Base-by-base conservation (phyloP, 2,888 invertebrate genomes). In the Microctonus hyperodae region DNA sequence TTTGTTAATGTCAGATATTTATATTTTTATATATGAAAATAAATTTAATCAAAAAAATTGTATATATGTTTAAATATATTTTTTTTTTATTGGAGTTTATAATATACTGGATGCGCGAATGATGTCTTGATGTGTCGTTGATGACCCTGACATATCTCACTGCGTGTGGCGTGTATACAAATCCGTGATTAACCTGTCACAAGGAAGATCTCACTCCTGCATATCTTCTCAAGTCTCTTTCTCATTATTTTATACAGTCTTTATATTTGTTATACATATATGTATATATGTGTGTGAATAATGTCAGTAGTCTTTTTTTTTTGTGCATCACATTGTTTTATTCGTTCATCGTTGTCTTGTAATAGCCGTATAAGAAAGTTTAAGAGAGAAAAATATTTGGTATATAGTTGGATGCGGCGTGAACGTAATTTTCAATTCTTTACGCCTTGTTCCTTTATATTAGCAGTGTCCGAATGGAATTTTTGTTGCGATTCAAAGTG, bases 71-170 rank as follows among this genome's bases (percentile, higher is more conserved):
- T 16, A 20, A 35, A 23, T 37, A 58, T 58, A 37, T 58, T 16
- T 22, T 13, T 23, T 40, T 58, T 59, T 56, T n/a, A n/a, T n/a
- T n/a, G n/a, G n/a, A n/a, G n/a, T n/a, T n/a, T n/a, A n/a, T n/a
- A n/a, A 56, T 56, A 16, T n/a, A 44, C 74, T 72, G 75, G 68
- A 68, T 68, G 66, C 69, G 63, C 44, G 72, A 74, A 71, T 78
- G 78, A 79, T 77, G 79, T 79, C 79, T 79, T 79, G 78, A 78
- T 79, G 77, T 74, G 74, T 75, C 75, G 72, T 70, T 64, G 68
- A 44, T 7, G 16, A 50, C 68, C 56, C 16, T 69, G 72, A 72
- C 68, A 65, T 70, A 67, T 57, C 53, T 53, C 53, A 20, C 44
- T n/a, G 6, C 13, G n/a, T 22, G 16, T 53, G 9, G n/a, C 13